Conservation (phyloP, 2,888 invertebrate genomes). For the Eristalis arbustorum region DNA sequence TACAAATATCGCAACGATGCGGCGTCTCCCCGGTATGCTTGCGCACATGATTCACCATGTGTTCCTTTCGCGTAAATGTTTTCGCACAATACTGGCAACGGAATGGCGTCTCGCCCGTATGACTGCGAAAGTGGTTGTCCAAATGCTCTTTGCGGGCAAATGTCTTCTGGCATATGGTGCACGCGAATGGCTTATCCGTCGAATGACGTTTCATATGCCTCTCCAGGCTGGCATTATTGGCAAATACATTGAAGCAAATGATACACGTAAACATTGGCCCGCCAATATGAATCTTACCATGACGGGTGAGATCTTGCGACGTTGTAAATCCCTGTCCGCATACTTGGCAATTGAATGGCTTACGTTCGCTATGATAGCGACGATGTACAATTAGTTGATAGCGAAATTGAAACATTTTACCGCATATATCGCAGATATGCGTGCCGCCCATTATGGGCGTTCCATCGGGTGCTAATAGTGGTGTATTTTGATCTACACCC, state of each 20-base stretch:
- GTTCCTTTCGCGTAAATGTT: slow-evolving; percentile 91
- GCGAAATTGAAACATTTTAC: slow-evolving; percentile 92
- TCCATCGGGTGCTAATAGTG: slow-evolving; percentile 82
- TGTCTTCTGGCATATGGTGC: slow-evolving; percentile 91
- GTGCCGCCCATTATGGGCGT: slow-evolving; percentile 83
- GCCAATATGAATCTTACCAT: slow-evolving; percentile 92
- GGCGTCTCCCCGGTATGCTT: slow-evolving; percentile 92
- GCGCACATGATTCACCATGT: slow-evolving; percentile 92
- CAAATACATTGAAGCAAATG: slow-evolving; percentile 88
- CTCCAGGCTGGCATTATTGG: slow-evolving; percentile 86
- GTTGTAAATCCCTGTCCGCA: slow-evolving; percentile 92
- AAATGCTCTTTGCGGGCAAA: slow-evolving; percentile 93
- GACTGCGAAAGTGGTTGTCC: slow-evolving; percentile 91
- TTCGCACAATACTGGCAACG: slow-evolving; percentile 92
- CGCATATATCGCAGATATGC: slow-evolving; percentile 91
- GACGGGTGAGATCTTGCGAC: slow-evolving; percentile 89
- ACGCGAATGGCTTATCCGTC: slow-evolving; percentile 92
- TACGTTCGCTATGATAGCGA: slow-evolving; percentile 91
- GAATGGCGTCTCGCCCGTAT: slow-evolving; percentile 91
- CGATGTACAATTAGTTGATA: slow-evolving; percentile 93
- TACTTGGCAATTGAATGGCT: slow-evolving; percentile 90
- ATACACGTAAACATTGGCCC: slow-evolving; percentile 88
- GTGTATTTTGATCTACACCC: slow-evolving; percentile 81
- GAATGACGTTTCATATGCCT: slow-evolving; percentile 90
- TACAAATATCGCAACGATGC: slow-evolving; percentile 91